Conservation (phyloP, 2,113 vertebrate species). For the Buteo buteo region DNA sequence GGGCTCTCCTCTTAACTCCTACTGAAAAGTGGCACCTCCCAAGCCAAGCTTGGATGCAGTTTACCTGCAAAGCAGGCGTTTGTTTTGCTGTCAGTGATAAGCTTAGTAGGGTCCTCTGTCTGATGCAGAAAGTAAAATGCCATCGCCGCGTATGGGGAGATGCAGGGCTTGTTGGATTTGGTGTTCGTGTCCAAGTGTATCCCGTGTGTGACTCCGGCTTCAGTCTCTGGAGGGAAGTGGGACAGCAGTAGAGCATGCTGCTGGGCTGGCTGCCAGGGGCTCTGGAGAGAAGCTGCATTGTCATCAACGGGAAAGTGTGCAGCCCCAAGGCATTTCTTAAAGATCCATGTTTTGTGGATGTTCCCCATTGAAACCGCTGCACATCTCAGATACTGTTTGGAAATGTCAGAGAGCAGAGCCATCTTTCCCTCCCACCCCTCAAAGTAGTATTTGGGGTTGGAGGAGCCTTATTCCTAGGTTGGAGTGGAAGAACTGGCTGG, state of each 20-base stretch:
- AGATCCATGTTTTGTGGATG: neutral
- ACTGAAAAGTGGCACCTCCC: neutral
- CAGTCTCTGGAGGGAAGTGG: neutral
- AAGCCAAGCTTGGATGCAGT: neutral
- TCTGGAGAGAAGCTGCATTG: neutral
- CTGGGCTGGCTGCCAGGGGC: neutral
- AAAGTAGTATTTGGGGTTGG: neutral
- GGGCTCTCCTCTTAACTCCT: neutral
- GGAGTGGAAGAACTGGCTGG: neutral
- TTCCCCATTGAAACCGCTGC: accelerated
- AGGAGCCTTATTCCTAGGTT: neutral
- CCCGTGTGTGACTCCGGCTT: neutral
- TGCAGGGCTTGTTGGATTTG: accelerated
- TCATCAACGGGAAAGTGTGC: neutral
- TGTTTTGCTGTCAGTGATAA: neutral
- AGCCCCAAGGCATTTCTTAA: neutral
- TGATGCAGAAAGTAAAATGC: neutral
- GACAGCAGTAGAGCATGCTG: neutral
- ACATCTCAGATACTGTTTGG: neutral
- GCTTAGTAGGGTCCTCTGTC: neutral
- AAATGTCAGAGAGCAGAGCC: accelerated
- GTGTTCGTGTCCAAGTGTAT: too few relatives aligned
- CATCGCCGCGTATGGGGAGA: accelerated
- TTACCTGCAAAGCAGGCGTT: neutral
- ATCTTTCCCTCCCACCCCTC: neutral